Conservation (phyloP, 2,797 vertebrate genomes). For the Distichodus sexfasciatus region DNA sequence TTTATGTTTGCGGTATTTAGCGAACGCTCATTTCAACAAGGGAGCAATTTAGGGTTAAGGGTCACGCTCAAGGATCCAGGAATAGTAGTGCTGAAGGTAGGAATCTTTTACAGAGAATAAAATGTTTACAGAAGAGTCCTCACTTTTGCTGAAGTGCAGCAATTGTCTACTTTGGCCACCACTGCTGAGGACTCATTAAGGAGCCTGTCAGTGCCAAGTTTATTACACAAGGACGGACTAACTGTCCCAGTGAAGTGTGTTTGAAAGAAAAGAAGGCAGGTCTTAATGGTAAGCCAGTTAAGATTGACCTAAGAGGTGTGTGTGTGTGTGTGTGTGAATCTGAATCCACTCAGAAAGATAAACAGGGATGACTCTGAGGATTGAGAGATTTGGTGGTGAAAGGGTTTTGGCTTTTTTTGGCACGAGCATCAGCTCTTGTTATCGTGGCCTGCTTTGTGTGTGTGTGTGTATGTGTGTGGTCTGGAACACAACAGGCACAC, state of each 20-base stretch:
- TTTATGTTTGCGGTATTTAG: no score
- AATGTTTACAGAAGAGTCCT: no score
- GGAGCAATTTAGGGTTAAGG: no score
- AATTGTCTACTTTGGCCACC: background rate
- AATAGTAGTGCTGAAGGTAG: no score
- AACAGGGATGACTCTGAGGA: conserved; percentile 34
- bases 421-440: background rate
- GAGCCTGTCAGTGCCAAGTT: background rate
- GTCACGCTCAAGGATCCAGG: no score
- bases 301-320: conserved; percentile 16
- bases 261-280: conserved; percentile 3
- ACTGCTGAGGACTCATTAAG: background rate
- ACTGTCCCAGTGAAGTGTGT: background rate
- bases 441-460: background rate
- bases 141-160: background rate
- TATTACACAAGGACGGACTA: background rate
- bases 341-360: conserved; percentile 36
- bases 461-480: no score
- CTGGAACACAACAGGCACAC: conserved; percentile 30
- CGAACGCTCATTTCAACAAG: no score
- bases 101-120: no score
- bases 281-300: conserved; percentile 5
- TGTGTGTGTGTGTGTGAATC: conserved; percentile 13
- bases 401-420: background rate
- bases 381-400: conserved; percentile 37